These are phyloP conservation scores for Catotricha subobsoleta DNA, from an alignment of 2,888 invertebrate genomes.

Conservation along the genomic window DNA sequence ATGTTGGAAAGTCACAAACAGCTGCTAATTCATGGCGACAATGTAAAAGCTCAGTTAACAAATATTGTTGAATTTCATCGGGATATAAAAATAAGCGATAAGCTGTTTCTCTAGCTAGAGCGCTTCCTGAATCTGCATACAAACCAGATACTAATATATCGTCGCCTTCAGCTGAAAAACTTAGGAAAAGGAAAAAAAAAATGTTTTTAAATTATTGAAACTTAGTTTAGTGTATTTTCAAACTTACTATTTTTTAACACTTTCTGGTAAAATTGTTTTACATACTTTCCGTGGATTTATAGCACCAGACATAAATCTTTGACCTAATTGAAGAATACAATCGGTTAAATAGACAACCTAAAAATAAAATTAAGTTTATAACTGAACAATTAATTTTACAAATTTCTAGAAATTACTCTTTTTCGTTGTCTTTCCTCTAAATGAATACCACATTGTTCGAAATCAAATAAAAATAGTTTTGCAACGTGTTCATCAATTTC, in stretches of 20 bases:
- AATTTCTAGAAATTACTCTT: too few relatives aligned
- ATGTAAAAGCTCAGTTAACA: slow-evolving; percentile 52
- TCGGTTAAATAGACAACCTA: slow-evolving; percentile 67
- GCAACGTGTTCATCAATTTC: slow-evolving; percentile 73
- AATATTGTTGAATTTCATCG: slow-evolving; percentile 52
- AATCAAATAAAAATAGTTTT: slow-evolving; percentile 83
- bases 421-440: slow-evolving; percentile 51
- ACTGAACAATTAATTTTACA: too few relatives aligned
- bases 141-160: slow-evolving; percentile 61
- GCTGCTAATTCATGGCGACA: slow-evolving; percentile 64
- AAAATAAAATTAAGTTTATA: too few relatives aligned
- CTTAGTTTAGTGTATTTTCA: neutral
- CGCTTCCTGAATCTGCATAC: slow-evolving; percentile 65
- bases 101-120: slow-evolving; percentile 67
- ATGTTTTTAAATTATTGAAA: neutral
- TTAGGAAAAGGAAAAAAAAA: slow-evolving; percentile 13
- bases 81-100: slow-evolving; percentile 73
- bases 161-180: slow-evolving; percentile 47
- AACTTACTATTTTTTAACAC: slow-evolving; percentile 54
- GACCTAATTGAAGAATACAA: slow-evolving; percentile 64
- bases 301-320: slow-evolving; percentile 63
- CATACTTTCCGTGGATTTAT: slow-evolving; percentile 48
- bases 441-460: slow-evolving; percentile 96
- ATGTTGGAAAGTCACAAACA: slow-evolving; percentile 77
- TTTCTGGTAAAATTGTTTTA: slow-evolving; percentile 46